Evolutionary conservation across 2,888 invertebrate genomes (phyloP), one percentile per base, ranked within the genome.

Genomic region (Pristionchus mayeri): DNA sequence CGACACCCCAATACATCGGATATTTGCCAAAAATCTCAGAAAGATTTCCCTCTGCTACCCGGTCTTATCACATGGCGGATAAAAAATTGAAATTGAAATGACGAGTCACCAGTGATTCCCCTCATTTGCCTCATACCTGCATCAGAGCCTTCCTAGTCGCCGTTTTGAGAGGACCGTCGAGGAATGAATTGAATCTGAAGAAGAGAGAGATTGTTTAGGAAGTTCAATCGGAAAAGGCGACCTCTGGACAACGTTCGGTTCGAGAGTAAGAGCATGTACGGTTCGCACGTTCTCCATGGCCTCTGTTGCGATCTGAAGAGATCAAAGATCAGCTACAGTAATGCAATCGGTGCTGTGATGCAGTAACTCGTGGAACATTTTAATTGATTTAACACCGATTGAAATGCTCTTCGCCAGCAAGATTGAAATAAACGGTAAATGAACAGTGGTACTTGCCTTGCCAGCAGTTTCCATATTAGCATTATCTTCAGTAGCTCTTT

Each of bases 231-330:
- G n/a, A n/a, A 71, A 71, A 71, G 40, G 40, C 11, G 21, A 71
- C 71, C 71, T 71, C 40, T 24, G 3, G 71, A 71, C 52, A 9
- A 84, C 84, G n/a, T 84, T 75, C 16, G 27, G 30, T 48, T 84
- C 84, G 27, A 84, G 75, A 18, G 84, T 84, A 1, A 84, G 84
- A 52, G 84, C 50, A 7, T 84, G 84, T 2, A 84, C 84, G 6
- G 84, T 84, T 37, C 84, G n/a, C 3, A 84, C n/a, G 75, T 84
- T 84, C 54, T 84, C 84, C 75, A 84, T 75, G 4, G 84, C 84
- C n/a, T 84, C 84, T 13, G 84, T 84, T 11, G 84, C 84, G 21
- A 84, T 54, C 84, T 84, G 16, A 24, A 83, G 67, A 80, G 34
- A 80, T 78, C 76, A 50, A 48, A 78, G 76, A 24, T 76, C 48